Evolutionary conservation across 2,888 invertebrate species (phyloP), one percentile per base, ranked within the genome.

Genomic region (Steinernema scapterisci): DNA sequence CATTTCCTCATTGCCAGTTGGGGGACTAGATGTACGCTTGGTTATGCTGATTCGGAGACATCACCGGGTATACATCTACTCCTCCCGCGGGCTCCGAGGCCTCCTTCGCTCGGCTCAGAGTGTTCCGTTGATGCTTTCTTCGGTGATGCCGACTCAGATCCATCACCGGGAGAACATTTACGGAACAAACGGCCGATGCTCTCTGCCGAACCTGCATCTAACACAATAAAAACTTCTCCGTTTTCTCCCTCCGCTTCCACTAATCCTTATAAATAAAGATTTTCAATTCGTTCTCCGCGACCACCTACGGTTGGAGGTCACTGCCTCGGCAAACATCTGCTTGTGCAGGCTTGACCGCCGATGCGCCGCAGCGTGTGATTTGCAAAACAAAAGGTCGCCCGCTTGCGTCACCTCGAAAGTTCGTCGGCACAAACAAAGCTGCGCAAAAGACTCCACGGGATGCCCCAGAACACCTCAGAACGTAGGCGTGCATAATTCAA

Each of bases 151-250:
- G 43, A 23, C 16, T 23, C 43, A 11, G 13, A 13, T 56, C 54
- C 77, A 78, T 78, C 78, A 78, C 78, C 78, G 78, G 78, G 78
- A 77, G 75, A 75, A 75, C 78, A 78, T 78, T 74, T 75, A 77
- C 77, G 76, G 75, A 75, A 51, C 75, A 71, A 45, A 25, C 56
- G 9, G 38, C 38, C 51, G 71, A 52, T 52, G 5, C 31, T n/a
- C 25, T 13, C n/a, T 19, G 25, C n/a, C 27, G 9, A 52, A 16
- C 9, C 38, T 27, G n/a, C 16, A 19, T 56, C 43, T 3, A 3
- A 6, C 38, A 3, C 38, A 6, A 6, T 38, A 9, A 38, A 38
- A 38, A 38, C 38, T 9, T 6, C 38, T 3, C 9, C 9, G 38
- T 38, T 38, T 38, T 38, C 38, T 38, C 9, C 9, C 5, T 38